Base-by-base conservation (phyloP, 2,797 vertebrate species). In the Erethizon dorsatum region DNA sequence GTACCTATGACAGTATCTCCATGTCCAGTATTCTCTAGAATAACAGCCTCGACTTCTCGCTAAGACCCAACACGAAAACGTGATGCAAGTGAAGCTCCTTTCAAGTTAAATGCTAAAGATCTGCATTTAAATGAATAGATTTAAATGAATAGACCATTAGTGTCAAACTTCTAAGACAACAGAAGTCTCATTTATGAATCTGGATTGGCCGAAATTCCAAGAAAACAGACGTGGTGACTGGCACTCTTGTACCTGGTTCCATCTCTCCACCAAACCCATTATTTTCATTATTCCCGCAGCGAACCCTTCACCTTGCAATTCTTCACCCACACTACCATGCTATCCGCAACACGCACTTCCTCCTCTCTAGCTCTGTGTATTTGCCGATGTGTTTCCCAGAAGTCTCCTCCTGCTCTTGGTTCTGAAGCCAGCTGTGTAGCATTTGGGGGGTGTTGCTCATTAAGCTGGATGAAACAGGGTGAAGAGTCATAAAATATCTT, bases 91-190 rank as follows among this genome's bases (percentile, higher is more conserved):
- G 37, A 80, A 37, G n/a, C 85, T 93, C 94, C 69, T 56, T 97
- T 65, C 80, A 89, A 95, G 95, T 90, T 77, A 96, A 93, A 80
- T 79, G 1, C 26, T 78, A 52, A 89, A 94, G 89, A 83, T 92
- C 75, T 75, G 45, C 78, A 94, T 41, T 41, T 41, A 41, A 41
- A 41, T 41, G 37, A 41, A 41, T 41, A 41, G 37, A 41, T 2
- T 41, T 41, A 41, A 41, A 41, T 82, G 78, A 50, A 52, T 17
- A 47, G 31, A 71, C 28, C 56, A 57, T 18, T 75, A n/a, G 13
- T 31, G 33, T 57, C 75, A 84, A 1, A 56, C 37, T 67, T 84
- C 50, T 65, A 85, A 84, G 78, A 41, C 24, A 54, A 57, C 0
- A 71, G n/a, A 57, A 85, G 63, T 77, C 22, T 65, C 45, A 90